Evolutionary conservation across 2,797 vertebrate genomes (phyloP).

Genomic region (Hapalemur alaotrensis): DNA sequence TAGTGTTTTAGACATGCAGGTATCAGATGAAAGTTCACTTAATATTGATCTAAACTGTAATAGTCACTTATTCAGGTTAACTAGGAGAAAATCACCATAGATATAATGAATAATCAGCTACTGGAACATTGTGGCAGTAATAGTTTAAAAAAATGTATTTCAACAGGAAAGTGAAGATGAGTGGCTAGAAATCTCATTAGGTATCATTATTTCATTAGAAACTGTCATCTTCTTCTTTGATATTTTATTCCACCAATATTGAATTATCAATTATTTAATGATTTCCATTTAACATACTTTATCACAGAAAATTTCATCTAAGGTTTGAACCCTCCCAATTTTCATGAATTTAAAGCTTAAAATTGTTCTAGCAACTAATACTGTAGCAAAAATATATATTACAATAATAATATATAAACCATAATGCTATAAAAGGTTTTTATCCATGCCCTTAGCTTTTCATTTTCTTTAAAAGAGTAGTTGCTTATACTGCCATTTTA

Average conservation of each 20-base stretch:
- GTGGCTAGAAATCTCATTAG: conserved; percentile 61
- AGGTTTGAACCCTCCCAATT: not conserved
- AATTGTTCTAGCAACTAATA: not conserved
- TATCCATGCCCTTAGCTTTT: not conserved
- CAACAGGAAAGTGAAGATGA: conserved; percentile 48
- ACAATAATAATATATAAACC: not conserved
- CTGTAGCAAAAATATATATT: not conserved
- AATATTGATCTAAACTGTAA: not conserved
- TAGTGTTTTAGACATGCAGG: not conserved
- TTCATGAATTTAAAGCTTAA: not conserved
- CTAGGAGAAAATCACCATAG: not conserved
- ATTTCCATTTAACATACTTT: conserved; percentile 46
- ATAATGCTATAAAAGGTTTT: not conserved
- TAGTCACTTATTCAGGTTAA: not conserved
- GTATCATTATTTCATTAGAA: conserved; percentile 69
- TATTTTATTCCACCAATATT: conserved; percentile 63
- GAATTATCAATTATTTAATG: conserved; percentile 73
- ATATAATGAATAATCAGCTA: conserved; percentile 33
- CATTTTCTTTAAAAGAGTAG: conserved; percentile 2
- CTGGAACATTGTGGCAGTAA: conserved; percentile 10
- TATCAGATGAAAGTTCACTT: not conserved
- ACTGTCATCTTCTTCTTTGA: conserved; percentile 49
- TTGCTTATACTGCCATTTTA: not conserved
- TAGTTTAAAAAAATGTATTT: conserved; percentile 20
- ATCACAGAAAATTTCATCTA: conserved; percentile 17